Evolutionary conservation across 2,797 vertebrate genomes (phyloP).

Genomic region (Limosa lapponica): DNA sequence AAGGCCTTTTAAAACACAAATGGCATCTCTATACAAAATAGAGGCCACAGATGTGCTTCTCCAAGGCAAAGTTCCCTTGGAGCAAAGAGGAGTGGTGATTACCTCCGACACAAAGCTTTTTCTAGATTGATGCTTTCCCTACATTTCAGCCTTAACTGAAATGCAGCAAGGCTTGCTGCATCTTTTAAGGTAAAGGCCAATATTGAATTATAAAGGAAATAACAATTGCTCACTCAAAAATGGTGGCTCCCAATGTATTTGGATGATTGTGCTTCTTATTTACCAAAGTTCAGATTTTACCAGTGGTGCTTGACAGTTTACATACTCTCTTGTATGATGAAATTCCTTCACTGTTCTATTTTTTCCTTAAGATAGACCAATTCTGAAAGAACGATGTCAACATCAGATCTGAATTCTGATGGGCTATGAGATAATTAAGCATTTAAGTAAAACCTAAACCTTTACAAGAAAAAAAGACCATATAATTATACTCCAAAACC

Average conservation of each 20-base stretch:
- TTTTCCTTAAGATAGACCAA: not conserved
- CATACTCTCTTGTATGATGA: accelerated
- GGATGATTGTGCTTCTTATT: not conserved
- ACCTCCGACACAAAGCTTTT: not conserved
- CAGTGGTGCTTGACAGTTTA: not conserved
- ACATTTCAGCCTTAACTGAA: not conserved
- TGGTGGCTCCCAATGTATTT: not conserved
- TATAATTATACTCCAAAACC: not conserved
- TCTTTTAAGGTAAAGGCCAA: not conserved
- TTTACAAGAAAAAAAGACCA: not conserved
- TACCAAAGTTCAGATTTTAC: not conserved
- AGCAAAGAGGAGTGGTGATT: not conserved
- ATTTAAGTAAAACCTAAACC: not conserved
- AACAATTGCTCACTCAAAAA: not conserved
- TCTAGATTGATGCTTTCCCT: not conserved
- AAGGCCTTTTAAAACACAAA: not conserved
- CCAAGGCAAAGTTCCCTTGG: not conserved
- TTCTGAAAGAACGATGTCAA: not conserved
- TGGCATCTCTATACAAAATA: not conserved
- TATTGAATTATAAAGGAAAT: not conserved
- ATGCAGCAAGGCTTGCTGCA: not conserved
- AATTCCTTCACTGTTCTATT: not conserved
- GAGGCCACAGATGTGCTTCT: not conserved
- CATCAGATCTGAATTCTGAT: not conserved
- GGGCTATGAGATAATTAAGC: not conserved